A percentile compares a stretch with the other conserved stretches of the same genome.
Evolutionary conservation across 2,797 vertebrate species (phyloP).

Genomic region (Neomorphus geoffroyi): DNA sequence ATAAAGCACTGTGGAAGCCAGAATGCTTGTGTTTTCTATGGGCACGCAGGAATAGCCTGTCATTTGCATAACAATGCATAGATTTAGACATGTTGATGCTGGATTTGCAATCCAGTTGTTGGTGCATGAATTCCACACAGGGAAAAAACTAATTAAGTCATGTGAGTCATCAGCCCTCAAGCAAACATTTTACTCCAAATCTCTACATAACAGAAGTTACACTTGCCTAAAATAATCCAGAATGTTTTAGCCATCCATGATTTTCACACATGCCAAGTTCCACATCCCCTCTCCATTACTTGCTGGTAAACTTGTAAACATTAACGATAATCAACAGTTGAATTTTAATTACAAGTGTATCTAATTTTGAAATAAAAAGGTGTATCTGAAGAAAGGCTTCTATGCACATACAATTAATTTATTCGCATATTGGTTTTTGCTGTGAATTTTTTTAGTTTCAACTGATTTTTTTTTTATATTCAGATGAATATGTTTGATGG

Average conservation of each 20-base stretch:
- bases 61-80: neutral
- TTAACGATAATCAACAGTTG: neutral
- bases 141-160: neutral
- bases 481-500: neutral
- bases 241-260: neutral
- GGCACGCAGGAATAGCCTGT: neutral
- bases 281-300: neutral
- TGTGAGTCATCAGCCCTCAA: constrained; percentile 5
- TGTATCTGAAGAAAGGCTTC: neutral
- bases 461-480: neutral
- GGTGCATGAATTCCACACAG: neutral
- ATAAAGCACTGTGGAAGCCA: neutral
- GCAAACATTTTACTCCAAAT: neutral
- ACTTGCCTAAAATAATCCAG: neutral
- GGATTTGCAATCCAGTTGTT: neutral
- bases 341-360: neutral
- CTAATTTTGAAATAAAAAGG: neutral
- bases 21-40: neutral
- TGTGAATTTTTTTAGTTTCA: neutral
- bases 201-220: neutral
- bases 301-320: neutral
- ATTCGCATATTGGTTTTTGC: neutral
- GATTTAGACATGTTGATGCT: neutral
- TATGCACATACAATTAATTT: neutral
- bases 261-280: neutral